Evolutionary conservation across 1,140 invertebrate species (phyloP), one percentile per base, ranked within the genome.

Genomic region (Plutomurus gul): DNA sequence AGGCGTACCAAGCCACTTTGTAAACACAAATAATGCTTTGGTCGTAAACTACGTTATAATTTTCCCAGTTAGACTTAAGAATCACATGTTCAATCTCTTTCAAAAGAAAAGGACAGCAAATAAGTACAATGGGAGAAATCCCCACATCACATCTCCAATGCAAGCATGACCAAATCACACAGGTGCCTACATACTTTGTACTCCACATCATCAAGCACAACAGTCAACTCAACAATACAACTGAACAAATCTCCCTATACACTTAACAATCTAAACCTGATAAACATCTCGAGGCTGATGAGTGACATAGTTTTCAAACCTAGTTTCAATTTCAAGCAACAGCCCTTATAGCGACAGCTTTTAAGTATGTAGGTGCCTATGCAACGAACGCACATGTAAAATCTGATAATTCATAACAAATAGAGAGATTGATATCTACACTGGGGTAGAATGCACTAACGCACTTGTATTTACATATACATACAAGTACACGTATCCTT

Each of bases 291-390:
- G 27, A 36, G 56, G 56, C 56, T 65, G 25, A 65, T 33, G 25
- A 65, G 27, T 65, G 56, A 65, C 56, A 65, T 65, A 65, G 56
- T 65, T 65, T 65, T 65, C 56, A 65, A 65, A 65, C 56, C 56
- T 65, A 65, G 56, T 65, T 65, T 65, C 56, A 65, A 65, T 65
- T 65, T 65, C 56, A 65, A 65, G 3, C 30, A 13, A 56, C 30
- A 27, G 4, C 11, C 39, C n/a, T 10, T 43, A 43, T 8, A 10
- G 11, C 11, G n/a, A 43, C 39, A 13, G 7, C 39, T n/a, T 43
- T 46, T n/a, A 11, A 11, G 43, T 1, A 16, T 47, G 6, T 51
- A 51, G 6, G 11, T 51, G 6, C 4, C 16, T 22, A 51, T 60
- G n/a, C 27, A n/a, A 60, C 16, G 36, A 0, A 27, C 13, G 11